Evolutionary conservation across 1,140 invertebrate genomes (phyloP), one percentile per base, ranked within the genome.

Genomic region (Grapholita molesta): DNA sequence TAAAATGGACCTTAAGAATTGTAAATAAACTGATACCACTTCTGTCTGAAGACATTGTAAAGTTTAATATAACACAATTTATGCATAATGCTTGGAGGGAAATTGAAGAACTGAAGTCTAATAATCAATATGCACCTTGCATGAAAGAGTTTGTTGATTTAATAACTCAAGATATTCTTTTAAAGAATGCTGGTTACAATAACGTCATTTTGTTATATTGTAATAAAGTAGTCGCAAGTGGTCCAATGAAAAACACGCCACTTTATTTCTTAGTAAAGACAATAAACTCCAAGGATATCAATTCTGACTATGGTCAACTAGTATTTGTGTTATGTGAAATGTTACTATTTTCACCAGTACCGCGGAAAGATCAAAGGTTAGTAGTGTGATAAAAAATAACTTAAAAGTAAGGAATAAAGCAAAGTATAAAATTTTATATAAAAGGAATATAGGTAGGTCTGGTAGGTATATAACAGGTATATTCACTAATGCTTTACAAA

Each of bases 281-380:
- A 68, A 64, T 91, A 4, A 83, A 77, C 67, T 67, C 42, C 24
- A 80, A 76, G 61, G 68, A 80, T 57, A 65, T 82, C 12, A 70
- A 71, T 57, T 7, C 11, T 9, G 38, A 73, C 11, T 78, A 75
- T 68, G 76, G 77, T 18, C 80, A 83, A 15, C 68, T 89, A 67
- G 69, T 86, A 8, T 86, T 80, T 73, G 66, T 89, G 23, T 70
- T 88, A 9, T 77, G 80, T 75, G 84, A 89, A n/a, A 81, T 91
- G 48, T 66, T 91, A 25, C 66, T 89, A 3, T 85, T 79, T 65
- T 72, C 75, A 52, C 80, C 79, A 15, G 75, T 88, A 5, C 78
- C 78, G 67, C 85, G 76, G 61, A 91, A 85, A 72, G 88, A 91
- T 70, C 78, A 88, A 24, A 89, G 86, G 89, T 89, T 28, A 18